Percentiles rank a stretch among this genome's conserved stretches.
phyloP scores from a whole-genome alignment of 2,888 invertebrate genomes.

The Tipula confusa region DNA sequence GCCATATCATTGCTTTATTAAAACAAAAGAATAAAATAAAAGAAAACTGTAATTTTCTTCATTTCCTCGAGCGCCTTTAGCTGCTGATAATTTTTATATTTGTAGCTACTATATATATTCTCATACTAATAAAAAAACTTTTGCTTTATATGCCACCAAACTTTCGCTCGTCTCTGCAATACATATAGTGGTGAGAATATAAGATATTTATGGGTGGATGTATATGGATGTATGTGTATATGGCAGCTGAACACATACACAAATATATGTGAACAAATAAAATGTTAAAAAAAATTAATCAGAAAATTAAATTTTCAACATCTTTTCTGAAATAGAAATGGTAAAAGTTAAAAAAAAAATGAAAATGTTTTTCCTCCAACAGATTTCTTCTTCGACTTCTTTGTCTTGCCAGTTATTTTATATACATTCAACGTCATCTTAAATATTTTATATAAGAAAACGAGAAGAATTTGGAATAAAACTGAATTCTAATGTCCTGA shows the following conservation, averaged over 20 bases:
- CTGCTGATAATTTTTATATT: not conserved
- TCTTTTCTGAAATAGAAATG: not conserved
- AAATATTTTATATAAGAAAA: not conserved
- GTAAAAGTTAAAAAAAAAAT: not conserved
- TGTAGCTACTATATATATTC: too few species aligned
- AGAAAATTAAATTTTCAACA: conserved; percentile 20
- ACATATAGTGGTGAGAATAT: not conserved
- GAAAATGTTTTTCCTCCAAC: not conserved
- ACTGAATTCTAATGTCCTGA: not conserved
- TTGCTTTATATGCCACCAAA: not conserved
- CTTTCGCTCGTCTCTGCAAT: not conserved
- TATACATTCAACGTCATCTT: not conserved
- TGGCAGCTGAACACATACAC: not conserved
- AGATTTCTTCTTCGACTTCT: too few species aligned
- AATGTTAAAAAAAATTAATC: not conserved
- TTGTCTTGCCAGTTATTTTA: not conserved
- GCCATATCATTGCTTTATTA: not conserved
- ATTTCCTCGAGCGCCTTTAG: conserved; percentile 20
- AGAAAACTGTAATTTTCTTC: conserved; percentile 15
- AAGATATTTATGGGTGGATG: not conserved
- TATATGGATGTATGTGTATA: not conserved
- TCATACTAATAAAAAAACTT: not conserved
- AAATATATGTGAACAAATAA: not conserved
- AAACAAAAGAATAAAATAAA: not conserved
- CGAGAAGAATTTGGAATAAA: not conserved